phyloP scores from a whole-genome alignment of 2,113 vertebrate species.

The Callaeas wilsoni region DNA sequence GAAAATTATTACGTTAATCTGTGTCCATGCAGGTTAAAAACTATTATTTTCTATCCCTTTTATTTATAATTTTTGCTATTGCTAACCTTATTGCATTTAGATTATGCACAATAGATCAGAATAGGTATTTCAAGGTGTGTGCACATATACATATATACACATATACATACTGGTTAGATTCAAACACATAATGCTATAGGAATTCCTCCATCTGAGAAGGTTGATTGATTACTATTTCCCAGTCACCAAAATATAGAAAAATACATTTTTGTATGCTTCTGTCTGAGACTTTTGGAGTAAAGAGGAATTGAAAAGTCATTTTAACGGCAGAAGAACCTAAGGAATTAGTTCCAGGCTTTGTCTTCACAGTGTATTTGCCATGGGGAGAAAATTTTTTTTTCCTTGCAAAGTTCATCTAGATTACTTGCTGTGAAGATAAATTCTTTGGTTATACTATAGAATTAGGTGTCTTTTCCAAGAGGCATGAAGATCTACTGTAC shows the following conservation, averaged over 20 bases:
- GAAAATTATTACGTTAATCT: not conserved
- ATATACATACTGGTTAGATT: not conserved
- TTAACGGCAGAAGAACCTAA: not conserved
- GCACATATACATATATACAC: fast-evolving
- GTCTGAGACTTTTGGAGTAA: not conserved
- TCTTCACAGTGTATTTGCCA: not conserved
- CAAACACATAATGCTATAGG: not conserved
- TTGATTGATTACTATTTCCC: not conserved
- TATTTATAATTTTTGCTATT: not conserved
- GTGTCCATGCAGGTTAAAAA: not conserved
- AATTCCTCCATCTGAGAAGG: not conserved
- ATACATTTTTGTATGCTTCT: not conserved
- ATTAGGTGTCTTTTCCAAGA: not conserved
- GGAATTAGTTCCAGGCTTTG: not conserved
- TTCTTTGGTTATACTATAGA: not conserved
- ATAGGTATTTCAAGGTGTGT: not conserved
- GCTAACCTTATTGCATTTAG: not conserved
- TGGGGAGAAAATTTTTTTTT: not conserved
- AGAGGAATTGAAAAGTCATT: not conserved
- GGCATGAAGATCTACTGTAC: not conserved
- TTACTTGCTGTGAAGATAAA: not conserved
- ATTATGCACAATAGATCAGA: not conserved
- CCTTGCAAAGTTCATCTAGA: not conserved
- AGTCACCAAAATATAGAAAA: not conserved
- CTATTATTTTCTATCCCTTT: not conserved